Evolutionary conservation across 2,888 invertebrate species (phyloP).

Genomic region (Rhamphomyia laevipes): DNA sequence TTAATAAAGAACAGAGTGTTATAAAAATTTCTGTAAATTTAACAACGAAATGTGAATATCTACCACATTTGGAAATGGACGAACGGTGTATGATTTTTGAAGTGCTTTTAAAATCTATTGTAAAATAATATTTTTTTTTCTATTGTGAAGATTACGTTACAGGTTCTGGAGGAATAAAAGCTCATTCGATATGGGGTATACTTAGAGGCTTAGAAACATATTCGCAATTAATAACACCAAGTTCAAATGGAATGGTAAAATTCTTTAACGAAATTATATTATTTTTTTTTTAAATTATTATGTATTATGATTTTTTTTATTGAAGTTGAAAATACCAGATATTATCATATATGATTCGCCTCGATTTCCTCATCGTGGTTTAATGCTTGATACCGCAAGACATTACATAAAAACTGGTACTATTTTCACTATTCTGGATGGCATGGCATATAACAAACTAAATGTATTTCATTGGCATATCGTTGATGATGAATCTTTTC

Average conservation of each 20-base stretch:
- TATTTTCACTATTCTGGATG: conserved; percentile 59
- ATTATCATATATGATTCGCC: conserved; percentile 67
- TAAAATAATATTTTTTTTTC: conserved; percentile 4
- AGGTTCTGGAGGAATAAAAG: too few relatives aligned
- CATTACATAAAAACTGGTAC: conserved; percentile 65
- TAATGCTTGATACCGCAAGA: conserved; percentile 76
- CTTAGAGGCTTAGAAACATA: conserved; percentile 79
- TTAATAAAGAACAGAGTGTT: conserved; percentile 32
- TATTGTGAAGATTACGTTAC: background rate
- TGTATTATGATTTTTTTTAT: background rate
- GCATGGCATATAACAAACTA: conserved; percentile 82
- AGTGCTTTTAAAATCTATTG: too few relatives aligned
- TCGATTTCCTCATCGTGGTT: conserved; percentile 66
- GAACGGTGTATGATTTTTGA: conserved; percentile 56
- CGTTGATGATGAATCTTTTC: conserved; percentile 86
- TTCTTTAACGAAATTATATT: too few relatives aligned
- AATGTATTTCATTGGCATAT: conserved; percentile 96
- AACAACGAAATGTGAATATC: conserved; percentile 46
- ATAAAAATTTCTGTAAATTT: conserved; percentile 44
- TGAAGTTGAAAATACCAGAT: conserved; percentile 51
- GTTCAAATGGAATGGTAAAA: conserved; percentile 22
- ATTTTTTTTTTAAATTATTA: background rate
- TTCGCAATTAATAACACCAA: conserved; percentile 53
- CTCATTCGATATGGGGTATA: conserved; percentile 32
- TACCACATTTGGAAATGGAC: conserved; percentile 57